Base-by-base conservation (phyloP, 2,797 vertebrate genomes). In the Mus spretus region DNA sequence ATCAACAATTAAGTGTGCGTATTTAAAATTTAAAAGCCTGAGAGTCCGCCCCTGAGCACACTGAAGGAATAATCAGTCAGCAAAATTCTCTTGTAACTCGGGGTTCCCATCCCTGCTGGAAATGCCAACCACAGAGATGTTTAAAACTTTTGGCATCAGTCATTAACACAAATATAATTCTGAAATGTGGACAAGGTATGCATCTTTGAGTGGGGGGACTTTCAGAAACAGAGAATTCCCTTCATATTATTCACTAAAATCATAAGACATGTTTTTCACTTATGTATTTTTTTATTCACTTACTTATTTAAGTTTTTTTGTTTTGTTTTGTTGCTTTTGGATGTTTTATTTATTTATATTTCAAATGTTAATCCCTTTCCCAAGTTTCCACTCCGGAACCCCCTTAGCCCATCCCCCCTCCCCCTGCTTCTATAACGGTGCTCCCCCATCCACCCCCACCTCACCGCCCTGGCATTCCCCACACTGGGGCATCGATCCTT, bases 1-100 rank as follows among this genome's bases (percentile, higher is more conserved):
- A 67, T 72, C 57, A 78, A 81, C 15, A 92, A 70, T 57, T 82
- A 94, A 85, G 50, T 74, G 65, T 19, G 10, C 17, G 53, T n/a
- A 82, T 92, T 97, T 95, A 88, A 81, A 53, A 37, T 87, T 63
- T 79, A 96, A 96, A 89, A 91, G 47, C 17, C 47, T 82, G 6
- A 67, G 44, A 47, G 72, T 10, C 37, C 82, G 67, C 50, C 89
- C 75, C 6, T 80, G n/a, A 91, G 31, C 53, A 34, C 19, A 86
- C 11, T 53, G 22, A 92, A 44, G 6, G 59, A 44, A 83, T 59
- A 63, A 72, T 85, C 13, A 15, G 7, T 59, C 47, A 79, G 44
- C 15, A 50, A 81, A 20, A 55, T n/a, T 4, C n/a, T 34, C 5
- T 83, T 86, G 75, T 28, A 77, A 15, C 53, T 72, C 3, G 4